Evolutionary conservation across 2,113 vertebrate species (phyloP).

Genomic region (Lamprotornis superbus): DNA sequence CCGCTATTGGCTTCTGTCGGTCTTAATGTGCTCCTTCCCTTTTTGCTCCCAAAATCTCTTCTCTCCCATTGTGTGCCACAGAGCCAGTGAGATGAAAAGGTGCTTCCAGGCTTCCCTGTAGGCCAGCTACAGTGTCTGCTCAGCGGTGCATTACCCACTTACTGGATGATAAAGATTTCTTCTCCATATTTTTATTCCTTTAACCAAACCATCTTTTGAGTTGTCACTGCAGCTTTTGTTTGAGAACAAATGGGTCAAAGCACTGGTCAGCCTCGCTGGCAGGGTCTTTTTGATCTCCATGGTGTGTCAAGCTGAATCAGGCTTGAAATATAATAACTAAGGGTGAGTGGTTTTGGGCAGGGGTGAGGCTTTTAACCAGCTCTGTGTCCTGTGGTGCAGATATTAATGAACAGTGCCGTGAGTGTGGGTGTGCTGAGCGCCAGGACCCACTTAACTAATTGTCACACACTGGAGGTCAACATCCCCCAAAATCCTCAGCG

Average conservation of each 20-base stretch:
- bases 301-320: constrained; percentile 46
- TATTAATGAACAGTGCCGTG: constrained; percentile 7
- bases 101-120: constrained; percentile 46
- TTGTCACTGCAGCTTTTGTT: constrained; percentile 27
- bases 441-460: constrained; percentile 35
- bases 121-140: constrained; percentile 53
- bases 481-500: not conserved
- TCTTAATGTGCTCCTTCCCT: constrained; percentile 57
- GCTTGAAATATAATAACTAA: constrained; percentile 42
- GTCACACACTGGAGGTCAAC: not conserved
- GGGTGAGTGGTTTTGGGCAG: constrained; percentile 21
- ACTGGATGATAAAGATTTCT: constrained; percentile 47
- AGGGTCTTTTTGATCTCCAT: constrained; percentile 48
- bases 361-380: constrained; percentile 17
- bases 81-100: constrained; percentile 52
- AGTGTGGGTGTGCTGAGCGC: not conserved
- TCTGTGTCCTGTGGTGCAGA: constrained; percentile 18
- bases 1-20: not conserved
- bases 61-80: constrained; percentile 26
- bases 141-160: constrained; percentile 1
- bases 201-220: constrained; percentile 56
- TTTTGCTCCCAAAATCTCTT: constrained; percentile 13
- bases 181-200: constrained; percentile 48
- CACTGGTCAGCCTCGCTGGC: constrained; percentile 15
- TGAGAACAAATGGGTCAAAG: constrained; percentile 31